Conservation (phyloP, 2,888 invertebrate genomes). For the Amitus sp. region DNA sequence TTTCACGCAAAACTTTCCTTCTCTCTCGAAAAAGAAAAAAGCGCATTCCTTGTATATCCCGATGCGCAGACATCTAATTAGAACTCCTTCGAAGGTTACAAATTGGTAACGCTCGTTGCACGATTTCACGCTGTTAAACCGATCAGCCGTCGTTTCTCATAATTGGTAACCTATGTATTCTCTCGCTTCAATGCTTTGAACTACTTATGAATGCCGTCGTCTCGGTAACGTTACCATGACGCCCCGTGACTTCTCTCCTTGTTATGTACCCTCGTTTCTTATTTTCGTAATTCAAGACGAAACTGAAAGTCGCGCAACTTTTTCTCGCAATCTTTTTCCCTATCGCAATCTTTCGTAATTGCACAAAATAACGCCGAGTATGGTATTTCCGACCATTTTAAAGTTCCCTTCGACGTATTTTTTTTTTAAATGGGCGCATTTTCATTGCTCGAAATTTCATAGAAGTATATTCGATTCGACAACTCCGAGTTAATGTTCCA, state of each 20-base stretch:
- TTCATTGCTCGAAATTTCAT: no score
- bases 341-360: no score
- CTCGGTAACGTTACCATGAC: slow-evolving; percentile 39
- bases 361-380: no score
- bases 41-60: neutral
- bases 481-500: no score
- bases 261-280: slow-evolving; percentile 13
- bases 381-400: no score
- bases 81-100: slow-evolving; percentile 29
- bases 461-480: no score
- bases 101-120: slow-evolving; percentile 33
- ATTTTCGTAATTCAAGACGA: slow-evolving; percentile 35
- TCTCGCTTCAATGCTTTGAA: slow-evolving; percentile 38
- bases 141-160: slow-evolving; percentile 51
- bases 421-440: no score
- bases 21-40: neutral
- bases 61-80: slow-evolving; percentile 31
- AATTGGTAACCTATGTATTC: slow-evolving; percentile 49
- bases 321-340: neutral
- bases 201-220: slow-evolving; percentile 40
- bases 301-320: slow-evolving; percentile 23
- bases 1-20: no score
- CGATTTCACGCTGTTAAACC: slow-evolving; percentile 48
- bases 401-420: no score
- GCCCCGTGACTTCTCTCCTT: slow-evolving; percentile 9